Percentiles rank a stretch among this genome's conserved stretches.
Evolutionary conservation across 1,140 invertebrate species (phyloP).

Genomic region (Leptoteleia sp.): DNA sequence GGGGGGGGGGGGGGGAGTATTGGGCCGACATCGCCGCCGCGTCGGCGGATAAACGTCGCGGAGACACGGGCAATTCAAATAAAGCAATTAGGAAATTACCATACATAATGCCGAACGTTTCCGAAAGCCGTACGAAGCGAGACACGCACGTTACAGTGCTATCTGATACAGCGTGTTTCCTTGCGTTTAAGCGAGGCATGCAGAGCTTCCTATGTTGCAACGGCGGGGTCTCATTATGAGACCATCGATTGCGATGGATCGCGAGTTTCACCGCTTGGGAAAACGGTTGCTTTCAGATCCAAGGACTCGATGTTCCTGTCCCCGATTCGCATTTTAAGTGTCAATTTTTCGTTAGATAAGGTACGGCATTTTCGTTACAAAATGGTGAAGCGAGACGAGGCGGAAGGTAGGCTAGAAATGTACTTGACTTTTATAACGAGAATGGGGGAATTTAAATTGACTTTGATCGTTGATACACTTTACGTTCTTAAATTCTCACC

Average conservation of each 20-base stretch:
- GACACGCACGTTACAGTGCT: slow-evolving; percentile 71
- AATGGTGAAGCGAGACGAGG: too few species aligned
- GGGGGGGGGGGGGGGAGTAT: slow-evolving; percentile 4
- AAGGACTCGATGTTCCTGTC: slow-evolving; percentile 53
- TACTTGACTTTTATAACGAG: too few species aligned
- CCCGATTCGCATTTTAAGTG: slow-evolving; percentile 15
- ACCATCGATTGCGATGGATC: slow-evolving; percentile 62
- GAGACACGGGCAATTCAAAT: slow-evolving; percentile 74
- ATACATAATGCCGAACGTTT: slow-evolving; percentile 74
- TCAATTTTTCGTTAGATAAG: slow-evolving; percentile 9
- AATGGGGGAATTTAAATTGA: too few species aligned
- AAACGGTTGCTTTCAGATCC: slow-evolving; percentile 58
- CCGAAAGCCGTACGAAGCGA: slow-evolving; percentile 72
- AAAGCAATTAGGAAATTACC: slow-evolving; percentile 78
- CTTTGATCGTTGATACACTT: too few species aligned
- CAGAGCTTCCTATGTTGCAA: slow-evolving; percentile 72
- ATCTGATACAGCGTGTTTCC: slow-evolving; percentile 75
- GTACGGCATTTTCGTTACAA: too few species aligned
- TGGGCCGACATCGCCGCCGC: slow-evolving; percentile 35
- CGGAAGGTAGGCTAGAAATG: too few species aligned
- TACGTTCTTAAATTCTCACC: too few species aligned
- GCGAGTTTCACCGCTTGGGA: slow-evolving; percentile 63
- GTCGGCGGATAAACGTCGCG: slow-evolving; percentile 27
- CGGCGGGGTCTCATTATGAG: slow-evolving; percentile 62
- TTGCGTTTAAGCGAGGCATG: slow-evolving; percentile 74